Conservation (phyloP, 2,113 vertebrate species). For the Ceuthmochares aereus region DNA sequence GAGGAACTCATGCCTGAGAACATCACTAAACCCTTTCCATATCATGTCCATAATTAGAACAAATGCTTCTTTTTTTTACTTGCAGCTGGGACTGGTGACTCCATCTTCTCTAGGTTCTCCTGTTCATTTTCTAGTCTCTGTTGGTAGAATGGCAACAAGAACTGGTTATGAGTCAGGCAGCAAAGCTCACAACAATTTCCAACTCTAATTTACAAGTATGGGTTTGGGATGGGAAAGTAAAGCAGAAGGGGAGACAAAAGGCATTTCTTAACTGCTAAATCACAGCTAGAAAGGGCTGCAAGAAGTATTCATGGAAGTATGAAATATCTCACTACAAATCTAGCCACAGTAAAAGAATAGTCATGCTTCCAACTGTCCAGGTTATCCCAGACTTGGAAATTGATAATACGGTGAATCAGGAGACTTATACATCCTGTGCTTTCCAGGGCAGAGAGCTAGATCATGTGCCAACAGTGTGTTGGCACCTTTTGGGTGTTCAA, state of each 20-base stretch:
- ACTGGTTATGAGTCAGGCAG: not conserved
- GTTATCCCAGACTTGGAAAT: not conserved
- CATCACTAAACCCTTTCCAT: not conserved
- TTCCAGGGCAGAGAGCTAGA: not conserved
- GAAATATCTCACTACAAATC: not conserved
- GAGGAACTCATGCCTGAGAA: not conserved
- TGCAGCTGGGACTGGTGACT: slow-evolving; percentile 56
- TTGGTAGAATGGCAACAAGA: not conserved
- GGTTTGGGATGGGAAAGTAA: not conserved
- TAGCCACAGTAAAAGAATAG: not conserved
- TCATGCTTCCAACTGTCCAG: not conserved
- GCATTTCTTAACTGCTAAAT: not conserved
- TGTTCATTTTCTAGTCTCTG: slow-evolving; percentile 84
- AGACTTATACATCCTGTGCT: not conserved
- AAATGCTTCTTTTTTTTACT: slow-evolving; percentile 67
- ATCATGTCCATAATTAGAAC: not conserved
- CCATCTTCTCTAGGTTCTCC: slow-evolving; percentile 67
- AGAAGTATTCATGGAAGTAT: not conserved
- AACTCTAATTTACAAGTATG: not conserved
- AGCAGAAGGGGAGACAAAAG: not conserved
- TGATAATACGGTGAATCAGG: not conserved
- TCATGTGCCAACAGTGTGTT: not conserved
- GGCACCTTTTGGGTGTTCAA: not conserved
- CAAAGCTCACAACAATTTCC: not conserved
- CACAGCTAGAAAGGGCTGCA: not conserved